Conservation (phyloP, 2,113 vertebrate genomes). For the Balaenoptera acutorostrata region DNA sequence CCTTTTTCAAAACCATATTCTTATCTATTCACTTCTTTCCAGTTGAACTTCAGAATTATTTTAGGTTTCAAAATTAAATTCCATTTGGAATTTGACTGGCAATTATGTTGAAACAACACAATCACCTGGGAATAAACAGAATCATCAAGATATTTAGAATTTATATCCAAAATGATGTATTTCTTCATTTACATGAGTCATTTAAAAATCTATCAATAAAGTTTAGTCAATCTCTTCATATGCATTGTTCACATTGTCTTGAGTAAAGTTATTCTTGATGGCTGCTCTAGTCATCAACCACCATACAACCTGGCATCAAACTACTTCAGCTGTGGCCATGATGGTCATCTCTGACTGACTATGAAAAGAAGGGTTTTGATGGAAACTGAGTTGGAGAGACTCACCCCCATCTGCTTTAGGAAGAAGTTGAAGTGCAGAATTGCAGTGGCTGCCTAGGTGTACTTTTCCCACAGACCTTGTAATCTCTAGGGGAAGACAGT, state of each 20-base stretch:
- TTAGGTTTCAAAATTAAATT: slow-evolving; percentile 33
- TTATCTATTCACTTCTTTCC: not conserved
- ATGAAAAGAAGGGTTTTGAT: not conserved
- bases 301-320: not conserved
- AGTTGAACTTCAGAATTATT: slow-evolving; percentile 19
- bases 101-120: not conserved
- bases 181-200: not conserved
- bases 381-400: not conserved
- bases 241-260: not conserved
- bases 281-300: not conserved
- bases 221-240: not conserved
- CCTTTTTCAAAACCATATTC: not conserved
- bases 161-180: not conserved
- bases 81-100: not conserved
- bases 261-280: not conserved
- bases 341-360: not conserved
- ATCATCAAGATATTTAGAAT: slow-evolving; percentile 3
- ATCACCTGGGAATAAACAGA: not conserved
- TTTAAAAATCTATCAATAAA: not conserved
- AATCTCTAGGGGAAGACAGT: not conserved
- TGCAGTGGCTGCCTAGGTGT: not conserved
- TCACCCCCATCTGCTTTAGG: not conserved
- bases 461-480: not conserved
- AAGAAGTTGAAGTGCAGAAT: not conserved
- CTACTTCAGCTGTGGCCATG: not conserved